Conservation (phyloP, 2,113 vertebrate genomes). For the Cyanoramphus novaezelandiae region DNA sequence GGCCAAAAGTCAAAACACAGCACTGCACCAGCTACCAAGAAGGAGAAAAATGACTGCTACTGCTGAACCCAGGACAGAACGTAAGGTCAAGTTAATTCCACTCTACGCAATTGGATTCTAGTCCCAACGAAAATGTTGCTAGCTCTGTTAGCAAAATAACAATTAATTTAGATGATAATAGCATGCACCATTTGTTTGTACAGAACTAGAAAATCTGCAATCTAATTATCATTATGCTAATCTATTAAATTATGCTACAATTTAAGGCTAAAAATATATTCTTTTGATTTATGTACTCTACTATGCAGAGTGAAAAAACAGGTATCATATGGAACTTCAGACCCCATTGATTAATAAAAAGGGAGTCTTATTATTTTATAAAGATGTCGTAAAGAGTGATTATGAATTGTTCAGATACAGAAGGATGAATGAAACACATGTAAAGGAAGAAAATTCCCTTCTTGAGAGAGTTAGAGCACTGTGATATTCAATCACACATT, state of each 20-base stretch:
- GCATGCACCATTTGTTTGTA: background rate
- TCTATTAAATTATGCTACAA: background rate
- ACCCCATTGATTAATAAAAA: background rate
- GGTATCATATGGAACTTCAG: background rate
- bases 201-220: background rate
- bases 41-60: no score
- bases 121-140: background rate
- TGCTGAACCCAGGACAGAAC: background rate
- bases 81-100: background rate
- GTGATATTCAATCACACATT: background rate
- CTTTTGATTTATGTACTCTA: background rate
- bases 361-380: background rate
- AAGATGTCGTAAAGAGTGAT: background rate
- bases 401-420: background rate
- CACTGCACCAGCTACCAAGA: no score
- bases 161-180: background rate
- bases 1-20: no score
- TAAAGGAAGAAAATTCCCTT: background rate
- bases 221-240: background rate
- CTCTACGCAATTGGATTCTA: background rate
- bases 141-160: background rate
- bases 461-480: background rate
- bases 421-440: background rate
- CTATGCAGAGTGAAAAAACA: background rate
- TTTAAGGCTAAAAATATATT: background rate